These are phyloP conservation scores for Drosophila fungiperda DNA, from an alignment of 2,888 invertebrate species.

Conservation along the genomic window DNA sequence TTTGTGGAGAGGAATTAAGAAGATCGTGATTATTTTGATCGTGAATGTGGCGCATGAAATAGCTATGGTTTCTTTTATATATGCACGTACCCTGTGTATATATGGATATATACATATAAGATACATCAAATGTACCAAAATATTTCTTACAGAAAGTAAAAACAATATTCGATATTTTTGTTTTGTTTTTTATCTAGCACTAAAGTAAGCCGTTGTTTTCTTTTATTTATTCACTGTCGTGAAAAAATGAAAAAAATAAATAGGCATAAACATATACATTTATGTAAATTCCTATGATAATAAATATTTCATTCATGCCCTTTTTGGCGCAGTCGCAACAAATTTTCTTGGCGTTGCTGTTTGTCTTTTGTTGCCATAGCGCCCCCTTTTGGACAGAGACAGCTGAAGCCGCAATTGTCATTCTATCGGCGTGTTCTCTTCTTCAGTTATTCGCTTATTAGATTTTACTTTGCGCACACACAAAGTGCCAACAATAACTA, in stretches of 20 bases:
- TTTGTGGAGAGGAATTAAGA: not conserved
- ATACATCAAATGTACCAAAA: not conserved
- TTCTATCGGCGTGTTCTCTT: conserved; percentile 41
- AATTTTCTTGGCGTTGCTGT: conserved; percentile 14
- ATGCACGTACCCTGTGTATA: not conserved
- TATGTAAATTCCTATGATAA: conserved; percentile 3
- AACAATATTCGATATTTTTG: not conserved
- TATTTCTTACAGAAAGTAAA: not conserved
- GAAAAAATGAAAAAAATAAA: not conserved
- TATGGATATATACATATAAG: not conserved
- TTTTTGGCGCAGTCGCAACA: conserved; percentile 49
- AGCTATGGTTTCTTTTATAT: not conserved
- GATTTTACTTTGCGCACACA: conserved; percentile 49
- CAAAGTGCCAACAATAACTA: conserved; percentile 40
- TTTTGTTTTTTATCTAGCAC: not conserved
- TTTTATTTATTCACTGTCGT: not conserved
- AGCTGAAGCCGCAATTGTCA: conserved; percentile 38
- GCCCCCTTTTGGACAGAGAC: conserved; percentile 28
- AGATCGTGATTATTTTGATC: conserved; percentile 18
- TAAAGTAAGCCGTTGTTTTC: not conserved
- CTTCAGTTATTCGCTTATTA: conserved; percentile 40
- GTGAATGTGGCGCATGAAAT: conserved; percentile 18
- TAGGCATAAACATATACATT: not conserved
- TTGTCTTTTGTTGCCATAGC: conserved; percentile 19
- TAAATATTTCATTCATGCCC: conserved; percentile 16